A percentile compares a stretch with the other conserved stretches of the same genome.
Conservation (phyloP, 2,888 invertebrate genomes). For the Campoletis raptor region DNA sequence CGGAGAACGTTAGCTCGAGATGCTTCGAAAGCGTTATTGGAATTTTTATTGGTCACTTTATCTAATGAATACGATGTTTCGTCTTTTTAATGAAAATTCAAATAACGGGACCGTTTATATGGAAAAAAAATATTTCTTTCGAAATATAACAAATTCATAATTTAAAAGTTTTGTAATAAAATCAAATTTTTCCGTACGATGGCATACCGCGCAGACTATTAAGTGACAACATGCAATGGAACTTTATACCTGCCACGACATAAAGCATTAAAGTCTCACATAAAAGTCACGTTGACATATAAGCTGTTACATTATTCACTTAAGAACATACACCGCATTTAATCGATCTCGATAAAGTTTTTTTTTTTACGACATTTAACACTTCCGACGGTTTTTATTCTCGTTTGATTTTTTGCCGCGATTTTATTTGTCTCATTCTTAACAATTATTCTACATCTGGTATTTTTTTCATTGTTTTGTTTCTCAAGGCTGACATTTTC, state of each 20-base stretch:
- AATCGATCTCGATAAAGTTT: conserved; percentile 15
- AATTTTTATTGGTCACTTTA: background rate
- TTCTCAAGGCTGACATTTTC: conserved; percentile 86
- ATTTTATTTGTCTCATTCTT: background rate
- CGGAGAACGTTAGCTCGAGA: background rate
- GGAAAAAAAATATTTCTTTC: background rate
- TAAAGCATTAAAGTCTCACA: conserved; percentile 75
- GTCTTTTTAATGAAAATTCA: background rate
- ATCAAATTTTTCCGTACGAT: background rate
- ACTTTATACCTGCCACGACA: conserved; percentile 83
- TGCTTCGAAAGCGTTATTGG: background rate
- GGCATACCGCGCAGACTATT: conserved; percentile 70
- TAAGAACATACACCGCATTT: background rate
- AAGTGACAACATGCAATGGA: conserved; percentile 78
- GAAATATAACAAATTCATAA: background rate
- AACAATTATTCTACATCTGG: conserved; percentile 4
- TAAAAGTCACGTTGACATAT: conserved; percentile 74
- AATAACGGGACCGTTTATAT: background rate
- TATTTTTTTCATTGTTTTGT: conserved; percentile 66
- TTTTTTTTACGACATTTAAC: background rate
- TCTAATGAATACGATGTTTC: background rate
- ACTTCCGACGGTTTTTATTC: background rate
- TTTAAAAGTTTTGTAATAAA: background rate
- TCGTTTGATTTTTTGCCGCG: background rate
- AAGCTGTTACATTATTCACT: conserved; percentile 51